A percentile compares a stretch with the other conserved stretches of the same genome.
These are phyloP conservation scores for Hypotaenidia philippensis DNA, from an alignment of 2,797 vertebrate species.

Conservation along the genomic window DNA sequence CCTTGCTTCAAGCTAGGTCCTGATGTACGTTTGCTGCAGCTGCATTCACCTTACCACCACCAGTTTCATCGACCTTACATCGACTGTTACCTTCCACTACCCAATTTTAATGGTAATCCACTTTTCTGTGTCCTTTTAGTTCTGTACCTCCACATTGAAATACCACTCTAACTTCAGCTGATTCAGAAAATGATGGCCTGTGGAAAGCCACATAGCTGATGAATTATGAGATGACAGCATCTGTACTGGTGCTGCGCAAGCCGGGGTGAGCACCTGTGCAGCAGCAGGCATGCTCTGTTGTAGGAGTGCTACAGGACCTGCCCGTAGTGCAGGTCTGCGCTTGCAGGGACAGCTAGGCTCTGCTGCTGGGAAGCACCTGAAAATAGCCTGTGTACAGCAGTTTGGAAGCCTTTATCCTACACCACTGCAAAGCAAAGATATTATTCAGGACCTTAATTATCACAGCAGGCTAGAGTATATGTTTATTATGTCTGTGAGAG, in stretches of 20 bases:
- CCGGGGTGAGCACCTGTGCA: neutral
- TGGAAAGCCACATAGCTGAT: neutral
- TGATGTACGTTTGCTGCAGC: neutral
- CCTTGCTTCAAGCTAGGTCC: neutral
- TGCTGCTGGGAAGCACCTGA: neutral
- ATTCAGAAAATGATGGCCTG: neutral
- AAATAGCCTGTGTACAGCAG: neutral
- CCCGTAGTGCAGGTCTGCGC: neutral
- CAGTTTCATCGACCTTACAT: neutral
- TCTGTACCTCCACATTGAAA: neutral
- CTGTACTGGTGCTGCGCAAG: neutral
- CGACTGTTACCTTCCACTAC: neutral
- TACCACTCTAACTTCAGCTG: neutral
- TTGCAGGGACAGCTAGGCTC: neutral
- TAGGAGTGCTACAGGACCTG: neutral
- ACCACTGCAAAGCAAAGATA: neutral
- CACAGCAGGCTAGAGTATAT: neutral
- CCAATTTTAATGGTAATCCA: neutral
- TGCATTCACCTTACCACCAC: neutral
- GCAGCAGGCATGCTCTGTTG: neutral
- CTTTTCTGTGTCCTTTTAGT: neutral
- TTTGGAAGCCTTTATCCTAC: neutral
- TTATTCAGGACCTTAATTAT: conserved; percentile 13
- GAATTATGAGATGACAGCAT: neutral
- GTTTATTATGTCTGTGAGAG: neutral